phyloP scores from a whole-genome alignment of 2,888 invertebrate species.

The Imbricaverruca yamaguchii region DNA sequence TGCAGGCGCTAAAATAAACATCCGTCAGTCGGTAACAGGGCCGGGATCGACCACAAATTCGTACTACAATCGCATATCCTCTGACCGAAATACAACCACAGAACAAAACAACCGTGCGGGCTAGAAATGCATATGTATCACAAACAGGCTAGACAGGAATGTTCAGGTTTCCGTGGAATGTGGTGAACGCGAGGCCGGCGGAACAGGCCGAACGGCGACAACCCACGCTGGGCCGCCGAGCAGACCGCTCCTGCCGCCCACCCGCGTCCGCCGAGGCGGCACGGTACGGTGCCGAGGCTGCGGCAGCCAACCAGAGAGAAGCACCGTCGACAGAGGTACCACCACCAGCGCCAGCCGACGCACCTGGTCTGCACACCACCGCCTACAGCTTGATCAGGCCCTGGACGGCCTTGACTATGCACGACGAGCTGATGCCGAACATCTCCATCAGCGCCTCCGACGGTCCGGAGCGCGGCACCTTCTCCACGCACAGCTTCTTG shows the following conservation, averaged over 20 bases:
- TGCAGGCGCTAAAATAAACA: not conserved
- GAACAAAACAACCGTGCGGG: not conserved
- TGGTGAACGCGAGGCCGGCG: not conserved
- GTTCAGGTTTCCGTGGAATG: not conserved
- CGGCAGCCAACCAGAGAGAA: too few relatives aligned
- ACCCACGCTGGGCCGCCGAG: not conserved
- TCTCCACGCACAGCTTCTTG: conserved; percentile 68
- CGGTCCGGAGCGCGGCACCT: conserved; percentile 88
- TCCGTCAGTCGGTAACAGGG: not conserved
- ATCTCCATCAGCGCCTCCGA: conserved; percentile 73
- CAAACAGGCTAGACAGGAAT: not conserved
- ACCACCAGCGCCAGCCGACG: too few relatives aligned
- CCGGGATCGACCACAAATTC: not conserved
- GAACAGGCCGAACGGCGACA: not conserved
- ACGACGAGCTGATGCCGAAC: conserved; percentile 78
- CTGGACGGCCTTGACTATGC: conserved; percentile 63
- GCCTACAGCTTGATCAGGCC: conserved; percentile 41
- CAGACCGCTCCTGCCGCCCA: not conserved
- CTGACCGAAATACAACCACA: not conserved
- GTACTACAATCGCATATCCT: not conserved
- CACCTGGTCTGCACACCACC: not conserved
- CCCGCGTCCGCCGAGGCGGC: conserved; percentile 3
- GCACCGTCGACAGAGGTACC: too few relatives aligned
- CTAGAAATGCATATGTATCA: not conserved
- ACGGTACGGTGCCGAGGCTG: not conserved